A percentile compares a stretch with the other conserved stretches of the same genome.
These are phyloP conservation scores for Callopanchax toddi DNA, from an alignment of 2,113 vertebrate genomes.

Conservation along the genomic window DNA sequence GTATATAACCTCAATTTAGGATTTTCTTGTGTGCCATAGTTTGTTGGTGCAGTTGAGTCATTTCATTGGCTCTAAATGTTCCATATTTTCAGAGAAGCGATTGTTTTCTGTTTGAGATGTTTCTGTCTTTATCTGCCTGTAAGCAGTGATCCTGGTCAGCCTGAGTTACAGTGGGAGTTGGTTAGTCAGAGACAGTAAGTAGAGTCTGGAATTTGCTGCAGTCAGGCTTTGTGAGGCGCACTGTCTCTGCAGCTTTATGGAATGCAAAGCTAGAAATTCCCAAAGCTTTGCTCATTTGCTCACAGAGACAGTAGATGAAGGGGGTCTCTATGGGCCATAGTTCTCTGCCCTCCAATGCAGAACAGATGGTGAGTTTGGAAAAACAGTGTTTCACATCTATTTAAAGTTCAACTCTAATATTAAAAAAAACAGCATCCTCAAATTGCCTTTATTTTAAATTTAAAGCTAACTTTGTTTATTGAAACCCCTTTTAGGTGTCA, in stretches of 20 bases:
- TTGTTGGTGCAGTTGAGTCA: neutral
- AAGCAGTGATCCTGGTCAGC: conserved; percentile 22
- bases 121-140: neutral
- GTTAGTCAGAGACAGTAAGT: too few species aligned
- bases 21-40: neutral
- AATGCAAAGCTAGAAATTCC: conserved; percentile 83
- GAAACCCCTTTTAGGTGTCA: too few species aligned
- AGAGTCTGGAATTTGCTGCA: conserved; percentile 80
- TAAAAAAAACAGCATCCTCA: too few species aligned
- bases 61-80: too few species aligned
- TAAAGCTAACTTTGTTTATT: too few species aligned
- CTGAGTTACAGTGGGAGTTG: conserved; percentile 50
- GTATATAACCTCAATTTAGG: neutral
- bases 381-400: conserved; percentile 1
- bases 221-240: conserved; percentile 77
- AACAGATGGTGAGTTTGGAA: conserved; percentile 18
- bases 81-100: neutral
- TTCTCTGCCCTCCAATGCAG: conserved; percentile 45
- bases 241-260: conserved; percentile 77
- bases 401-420: too few species aligned
- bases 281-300: conserved; percentile 79
- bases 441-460: too few species aligned
- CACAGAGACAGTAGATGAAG: conserved; percentile 68
- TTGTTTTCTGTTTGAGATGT: conserved; percentile 7
- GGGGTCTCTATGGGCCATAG: conserved; percentile 37